phyloP scores from a whole-genome alignment of 2,888 invertebrate species.

The Luperina nickerlii region DNA sequence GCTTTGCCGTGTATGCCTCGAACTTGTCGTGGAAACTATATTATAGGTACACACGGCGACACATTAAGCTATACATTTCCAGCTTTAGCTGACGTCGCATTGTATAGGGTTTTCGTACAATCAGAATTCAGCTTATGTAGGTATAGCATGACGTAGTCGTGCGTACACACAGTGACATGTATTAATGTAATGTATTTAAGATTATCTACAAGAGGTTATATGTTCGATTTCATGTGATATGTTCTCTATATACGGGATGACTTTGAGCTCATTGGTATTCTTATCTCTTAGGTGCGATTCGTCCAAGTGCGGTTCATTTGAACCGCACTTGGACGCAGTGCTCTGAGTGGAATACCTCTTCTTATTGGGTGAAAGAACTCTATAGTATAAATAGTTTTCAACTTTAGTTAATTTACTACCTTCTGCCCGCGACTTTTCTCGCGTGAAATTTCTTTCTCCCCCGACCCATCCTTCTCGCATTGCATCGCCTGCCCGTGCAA shows the following conservation, averaged over 20 bases:
- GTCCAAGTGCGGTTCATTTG: too few species aligned
- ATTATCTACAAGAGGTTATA: neutral
- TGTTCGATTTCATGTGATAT: neutral
- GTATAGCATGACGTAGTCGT: too few species aligned
- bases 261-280: neutral
- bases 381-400: neutral
- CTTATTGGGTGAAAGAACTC: neutral
- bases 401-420: neutral
- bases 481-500: too few species aligned
- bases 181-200: slow-evolving; percentile 11
- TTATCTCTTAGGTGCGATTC: neutral
- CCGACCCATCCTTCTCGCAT: too few species aligned
- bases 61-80: too few species aligned
- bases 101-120: too few species aligned
- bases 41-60: slow-evolving; percentile 7
- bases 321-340: too few species aligned
- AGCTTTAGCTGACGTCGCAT: too few species aligned
- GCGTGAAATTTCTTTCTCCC: too few species aligned
- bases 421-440: neutral
- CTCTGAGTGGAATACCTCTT: neutral
- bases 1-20: slow-evolving; percentile 61
- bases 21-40: slow-evolving; percentile 54
- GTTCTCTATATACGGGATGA: neutral
- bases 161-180: slow-evolving; percentile 3
- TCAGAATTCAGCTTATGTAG: too few species aligned